Base-by-base conservation (phyloP, 2,113 vertebrate genomes). In the Chionodraco myersi region DNA sequence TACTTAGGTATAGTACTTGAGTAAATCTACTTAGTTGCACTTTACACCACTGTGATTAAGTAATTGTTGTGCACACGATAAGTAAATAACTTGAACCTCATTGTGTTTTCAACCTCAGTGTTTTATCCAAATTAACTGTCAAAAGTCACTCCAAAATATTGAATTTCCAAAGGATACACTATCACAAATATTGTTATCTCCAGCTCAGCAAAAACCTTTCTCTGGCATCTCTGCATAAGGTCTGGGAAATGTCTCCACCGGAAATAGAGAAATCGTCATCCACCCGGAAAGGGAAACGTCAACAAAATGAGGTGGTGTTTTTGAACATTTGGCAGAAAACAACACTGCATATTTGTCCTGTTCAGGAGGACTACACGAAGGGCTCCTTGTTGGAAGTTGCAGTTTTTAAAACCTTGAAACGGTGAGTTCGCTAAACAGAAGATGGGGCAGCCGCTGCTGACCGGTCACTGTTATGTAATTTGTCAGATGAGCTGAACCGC, bases 271-370 rank as follows among this genome's bases (percentile, higher is more conserved):
- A 44, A 13, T 21, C 64, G 7, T 41, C 36, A 26, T 3, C 52
- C 45, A 36, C 21, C 80, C 83, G 83, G 83, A 88, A 86, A 53
- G 2, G 77, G 77, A 83, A 83, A 61, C 10, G 58, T 75, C 54
- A 75, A 23, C n/a, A 62, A 78, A 53, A 72, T 75, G 64, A 77
- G 45, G 80, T 67, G 79, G 76, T 83, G 79, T 66, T 86, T 88
- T 88, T 86, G 72, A 88, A 88, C 75, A 53, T 48, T 77, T 44
- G 56, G 63, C 56, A 85, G 60, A 56, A 78, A 58, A 66, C 14
- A 18, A 13, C 7, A 18, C 15, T 44, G 23, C 44, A 12, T 1
- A 57, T 16, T 62, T 3, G 21, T 61, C 18, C 54, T 30, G 64
- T 36, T 9, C 1, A 1, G 56, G 14, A 26, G 76, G 64, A 71